Evolutionary conservation across 64 coral and sea anemone genomes (phyloP), one percentile per base, ranked within the genome.

Genomic region (Pocillopora verrucosa): DNA sequence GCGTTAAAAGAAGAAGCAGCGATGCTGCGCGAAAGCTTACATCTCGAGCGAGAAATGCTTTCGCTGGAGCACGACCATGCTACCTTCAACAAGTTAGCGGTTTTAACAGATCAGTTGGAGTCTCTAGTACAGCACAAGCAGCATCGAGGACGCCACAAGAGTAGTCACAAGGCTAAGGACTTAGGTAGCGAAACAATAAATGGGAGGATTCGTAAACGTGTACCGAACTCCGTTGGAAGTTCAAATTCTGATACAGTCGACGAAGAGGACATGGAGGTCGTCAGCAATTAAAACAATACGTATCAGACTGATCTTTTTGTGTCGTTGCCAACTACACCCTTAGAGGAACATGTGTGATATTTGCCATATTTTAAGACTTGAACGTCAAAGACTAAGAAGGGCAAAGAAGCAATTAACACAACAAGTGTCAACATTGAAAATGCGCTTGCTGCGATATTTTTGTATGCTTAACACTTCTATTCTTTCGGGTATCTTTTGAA

Each of bases 21-120:
- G 14, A 84, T 79, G 61, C 88, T 96, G 14, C 84, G 92, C 60
- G 95, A 93, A 72, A 91, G 91, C 4, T 61, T 96, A 9, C 88
- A 91, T 68, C 89, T 96, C 60, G 95, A 96, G 45, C 84, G 92
- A 30, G 91, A 96, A 73, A 91, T 96, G 87, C 56, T 96, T 10
- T 92, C 95, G 9, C 76, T 96, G n/a, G 95, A 96, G 58, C 93
- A 96, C 26, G 95, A 96, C 57, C 82, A 93, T 37, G 88, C 86
- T 1, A 93, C 91, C 6, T 96, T 96, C 67, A 88, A 96, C 76
- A 96, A 96, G 79, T 70, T 96, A 11, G 86, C 93, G 34, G 91
- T 84, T 70, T 73, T 96, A 30, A 96, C 90, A 2, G 88, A 96
- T 26, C 95, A 96, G 72, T 70, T 96, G 24, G 91, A 96, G 70